These are phyloP conservation scores for Aix galericulata DNA, from an alignment of 2,113 vertebrate species.

Conservation along the genomic window DNA sequence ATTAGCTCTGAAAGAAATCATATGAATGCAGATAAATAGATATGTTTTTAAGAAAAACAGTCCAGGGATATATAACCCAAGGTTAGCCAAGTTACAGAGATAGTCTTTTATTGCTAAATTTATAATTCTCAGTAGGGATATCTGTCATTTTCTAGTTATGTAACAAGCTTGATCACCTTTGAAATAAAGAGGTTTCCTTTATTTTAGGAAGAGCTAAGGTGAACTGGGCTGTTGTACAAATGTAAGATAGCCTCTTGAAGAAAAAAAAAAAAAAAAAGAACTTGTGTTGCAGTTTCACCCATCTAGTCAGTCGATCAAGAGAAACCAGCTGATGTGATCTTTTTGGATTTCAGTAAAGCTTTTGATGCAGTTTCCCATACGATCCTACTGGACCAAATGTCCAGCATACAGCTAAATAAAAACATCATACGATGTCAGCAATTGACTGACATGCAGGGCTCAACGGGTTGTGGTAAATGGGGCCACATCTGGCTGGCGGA, in stretches of 20 bases:
- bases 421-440: no score
- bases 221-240: accelerated
- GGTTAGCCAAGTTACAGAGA: background rate
- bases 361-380: no score
- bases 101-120: background rate
- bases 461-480: no score
- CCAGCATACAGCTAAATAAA: no score
- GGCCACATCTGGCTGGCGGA: no score
- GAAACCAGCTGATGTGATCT: no score
- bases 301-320: no score
- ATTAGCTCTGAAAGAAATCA: background rate
- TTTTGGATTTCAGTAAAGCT: no score
- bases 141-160: background rate
- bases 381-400: no score
- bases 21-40: background rate
- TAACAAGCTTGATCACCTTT: background rate
- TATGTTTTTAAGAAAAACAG: background rate
- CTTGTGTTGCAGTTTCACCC: no score
- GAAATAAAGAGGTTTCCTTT: background rate
- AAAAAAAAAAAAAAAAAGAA: background rate
- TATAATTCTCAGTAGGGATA: background rate
- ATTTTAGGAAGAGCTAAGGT: background rate
- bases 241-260: background rate
- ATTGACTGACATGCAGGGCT: no score
- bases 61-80: background rate